phyloP scores from a whole-genome alignment of 2,113 vertebrate species.

The Anseranas semipalmata region DNA sequence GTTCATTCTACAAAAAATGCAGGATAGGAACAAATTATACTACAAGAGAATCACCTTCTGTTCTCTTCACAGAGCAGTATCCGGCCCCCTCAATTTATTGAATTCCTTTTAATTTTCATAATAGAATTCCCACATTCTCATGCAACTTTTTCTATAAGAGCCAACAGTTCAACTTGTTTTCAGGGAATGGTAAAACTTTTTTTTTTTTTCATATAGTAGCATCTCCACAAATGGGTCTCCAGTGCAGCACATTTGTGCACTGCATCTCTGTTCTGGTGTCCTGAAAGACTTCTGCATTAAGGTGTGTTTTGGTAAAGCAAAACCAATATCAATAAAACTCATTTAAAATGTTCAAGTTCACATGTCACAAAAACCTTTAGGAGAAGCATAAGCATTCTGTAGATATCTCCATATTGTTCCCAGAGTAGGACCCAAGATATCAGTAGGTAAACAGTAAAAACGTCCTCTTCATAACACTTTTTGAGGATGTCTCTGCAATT shows the following conservation, averaged over 20 bases:
- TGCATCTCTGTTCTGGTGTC: background rate
- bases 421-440: background rate
- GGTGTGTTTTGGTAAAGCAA: background rate
- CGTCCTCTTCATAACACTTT: background rate
- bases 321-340: background rate
- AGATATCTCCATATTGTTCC: background rate
- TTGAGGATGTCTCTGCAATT: background rate
- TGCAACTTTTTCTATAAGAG: background rate
- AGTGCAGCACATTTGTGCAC: fast-evolving
- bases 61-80: background rate
- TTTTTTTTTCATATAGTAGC: background rate
- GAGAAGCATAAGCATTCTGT: background rate
- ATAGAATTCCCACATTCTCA: background rate
- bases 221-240: background rate
- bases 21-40: background rate
- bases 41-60: background rate
- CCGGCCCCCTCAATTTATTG: background rate
- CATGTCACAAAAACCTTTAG: background rate
- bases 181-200: background rate
- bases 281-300: background rate
- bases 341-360: background rate
- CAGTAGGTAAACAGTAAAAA: background rate
- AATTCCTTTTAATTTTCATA: background rate
- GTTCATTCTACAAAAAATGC: background rate
- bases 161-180: background rate